phyloP scores from a whole-genome alignment of 2,888 invertebrate genomes.

The Phoenoteleia sp. region DNA sequence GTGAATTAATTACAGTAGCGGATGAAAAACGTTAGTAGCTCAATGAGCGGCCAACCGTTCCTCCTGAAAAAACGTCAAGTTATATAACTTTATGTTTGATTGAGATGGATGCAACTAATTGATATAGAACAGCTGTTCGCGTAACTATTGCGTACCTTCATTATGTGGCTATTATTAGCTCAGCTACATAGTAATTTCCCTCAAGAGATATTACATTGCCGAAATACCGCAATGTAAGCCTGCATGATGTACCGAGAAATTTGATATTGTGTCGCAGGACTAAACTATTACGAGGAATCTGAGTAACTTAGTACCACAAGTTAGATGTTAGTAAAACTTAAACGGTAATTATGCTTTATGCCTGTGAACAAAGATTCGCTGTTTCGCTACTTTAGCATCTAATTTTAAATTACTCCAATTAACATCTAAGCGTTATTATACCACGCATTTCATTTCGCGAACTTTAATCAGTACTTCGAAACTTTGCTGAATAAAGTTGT shows the following conservation, averaged over 20 bases:
- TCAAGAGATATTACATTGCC: constrained; percentile 74
- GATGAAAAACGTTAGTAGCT: too few relatives aligned
- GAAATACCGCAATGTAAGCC: constrained; percentile 72
- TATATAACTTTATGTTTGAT: constrained; percentile 31
- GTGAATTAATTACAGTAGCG: too few relatives aligned
- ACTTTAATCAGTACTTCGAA: constrained; percentile 13
- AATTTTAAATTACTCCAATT: constrained; percentile 52
- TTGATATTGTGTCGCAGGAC: constrained; percentile 71
- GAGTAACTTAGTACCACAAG: constrained; percentile 62
- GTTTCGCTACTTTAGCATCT: constrained; percentile 35
- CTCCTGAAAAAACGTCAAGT: background rate
- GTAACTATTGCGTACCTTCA: constrained; percentile 69
- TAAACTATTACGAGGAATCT: constrained; percentile 68
- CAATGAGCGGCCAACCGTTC: constrained; percentile 3
- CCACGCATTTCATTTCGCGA: background rate
- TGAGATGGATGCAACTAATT: constrained; percentile 65
- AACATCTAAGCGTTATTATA: constrained; percentile 27
- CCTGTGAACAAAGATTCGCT: constrained; percentile 33
- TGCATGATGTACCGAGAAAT: constrained; percentile 72
- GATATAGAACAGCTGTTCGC: constrained; percentile 67
- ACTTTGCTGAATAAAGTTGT: background rate
- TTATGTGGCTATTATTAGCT: constrained; percentile 72
- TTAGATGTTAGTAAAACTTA: constrained; percentile 67
- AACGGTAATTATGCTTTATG: constrained; percentile 63
- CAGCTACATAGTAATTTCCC: constrained; percentile 72